Evolutionary conservation across 2,113 vertebrate species (phyloP).

Genomic region (Anguilla japonica): DNA sequence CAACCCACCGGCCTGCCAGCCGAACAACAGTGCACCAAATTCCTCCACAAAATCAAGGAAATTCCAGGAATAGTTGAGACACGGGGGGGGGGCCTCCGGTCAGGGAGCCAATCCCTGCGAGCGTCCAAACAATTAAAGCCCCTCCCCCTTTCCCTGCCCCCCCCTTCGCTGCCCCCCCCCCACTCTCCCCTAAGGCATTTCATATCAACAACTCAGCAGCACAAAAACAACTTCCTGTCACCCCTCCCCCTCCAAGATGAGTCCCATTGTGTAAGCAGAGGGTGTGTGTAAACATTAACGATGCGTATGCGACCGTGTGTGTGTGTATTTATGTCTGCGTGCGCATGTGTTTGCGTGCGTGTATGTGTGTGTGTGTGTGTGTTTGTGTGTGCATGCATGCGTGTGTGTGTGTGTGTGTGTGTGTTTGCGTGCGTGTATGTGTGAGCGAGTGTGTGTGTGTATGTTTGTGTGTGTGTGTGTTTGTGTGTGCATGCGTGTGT

Average conservation of each 20-base stretch:
- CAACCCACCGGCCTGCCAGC: conserved; percentile 17
- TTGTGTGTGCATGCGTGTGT: too few relatives aligned
- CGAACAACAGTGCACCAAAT: conserved; percentile 25
- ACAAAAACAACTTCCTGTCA: conserved; percentile 3
- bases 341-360: too few relatives aligned
- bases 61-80: conserved; percentile 27
- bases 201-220: background rate
- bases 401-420: too few relatives aligned
- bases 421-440: too few relatives aligned
- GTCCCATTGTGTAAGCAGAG: background rate
- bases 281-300: background rate
- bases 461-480: too few relatives aligned
- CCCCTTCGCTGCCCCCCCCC: background rate
- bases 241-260: background rate
- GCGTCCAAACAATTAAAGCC: conserved; percentile 10
- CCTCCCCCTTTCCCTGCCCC: background rate
- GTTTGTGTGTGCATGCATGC: too few relatives aligned
- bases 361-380: too few relatives aligned
- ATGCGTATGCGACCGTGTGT: background rate
- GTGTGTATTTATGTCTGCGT: background rate
- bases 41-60: conserved; percentile 29
- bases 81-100: background rate
- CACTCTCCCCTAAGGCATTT: background rate
- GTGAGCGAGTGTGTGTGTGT: too few relatives aligned
- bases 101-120: background rate